Conservation (phyloP, 2,888 invertebrate genomes). For the Saturnia japonica region DNA sequence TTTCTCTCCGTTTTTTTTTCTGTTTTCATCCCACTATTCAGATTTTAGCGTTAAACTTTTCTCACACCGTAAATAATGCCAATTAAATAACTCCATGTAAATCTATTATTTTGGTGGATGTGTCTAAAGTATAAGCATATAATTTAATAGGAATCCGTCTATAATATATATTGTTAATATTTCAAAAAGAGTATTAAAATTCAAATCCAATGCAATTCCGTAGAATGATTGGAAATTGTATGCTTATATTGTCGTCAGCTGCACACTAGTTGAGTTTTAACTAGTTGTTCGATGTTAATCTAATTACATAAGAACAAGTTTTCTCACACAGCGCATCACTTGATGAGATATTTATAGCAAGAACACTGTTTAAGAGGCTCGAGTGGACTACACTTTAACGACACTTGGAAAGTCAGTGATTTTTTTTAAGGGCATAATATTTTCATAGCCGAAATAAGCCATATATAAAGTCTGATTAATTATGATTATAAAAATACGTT, state of each 20-base stretch:
- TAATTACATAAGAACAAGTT: conserved; percentile 3
- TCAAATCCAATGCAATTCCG: not conserved
- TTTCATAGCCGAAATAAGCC: not conserved
- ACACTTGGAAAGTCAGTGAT: not conserved
- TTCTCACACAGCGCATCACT: not conserved
- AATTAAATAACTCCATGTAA: too few species aligned
- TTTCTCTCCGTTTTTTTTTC: too few species aligned
- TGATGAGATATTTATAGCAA: conserved; percentile 1
- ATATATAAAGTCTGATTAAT: too few species aligned
- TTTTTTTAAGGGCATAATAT: not conserved
- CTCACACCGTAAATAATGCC: too few species aligned
- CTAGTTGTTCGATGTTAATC: not conserved
- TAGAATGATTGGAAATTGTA: not conserved
- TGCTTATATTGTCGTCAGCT: not conserved
- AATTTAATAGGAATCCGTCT: not conserved
- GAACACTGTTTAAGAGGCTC: not conserved
- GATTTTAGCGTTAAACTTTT: too few species aligned
- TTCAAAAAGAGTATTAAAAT: not conserved
- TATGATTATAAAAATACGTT: too few species aligned
- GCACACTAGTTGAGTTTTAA: not conserved
- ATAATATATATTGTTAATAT: not conserved
- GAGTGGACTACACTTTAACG: not conserved
- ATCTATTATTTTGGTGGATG: too few species aligned
- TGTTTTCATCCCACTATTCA: too few species aligned
- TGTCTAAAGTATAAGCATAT: not conserved